Conservation (phyloP, 1,140 invertebrate species). For the Drosophila repleta region DNA sequence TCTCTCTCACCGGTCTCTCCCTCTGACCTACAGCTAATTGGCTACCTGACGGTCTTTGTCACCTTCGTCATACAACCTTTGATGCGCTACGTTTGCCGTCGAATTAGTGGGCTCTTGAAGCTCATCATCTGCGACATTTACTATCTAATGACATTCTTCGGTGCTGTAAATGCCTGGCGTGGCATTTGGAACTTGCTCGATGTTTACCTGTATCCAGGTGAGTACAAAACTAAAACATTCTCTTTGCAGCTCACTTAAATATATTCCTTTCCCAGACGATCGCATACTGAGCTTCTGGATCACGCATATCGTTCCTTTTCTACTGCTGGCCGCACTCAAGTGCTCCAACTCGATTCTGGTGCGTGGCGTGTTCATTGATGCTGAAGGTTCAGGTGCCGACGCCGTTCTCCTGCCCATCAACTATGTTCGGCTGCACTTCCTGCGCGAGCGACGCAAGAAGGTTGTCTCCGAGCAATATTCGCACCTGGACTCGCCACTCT, state of each 20-base stretch:
- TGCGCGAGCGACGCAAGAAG: conserved; percentile 87
- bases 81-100: conserved; percentile 88
- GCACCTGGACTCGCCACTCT: conserved; percentile 45
- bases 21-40: conserved; percentile 86
- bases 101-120: conserved; percentile 87
- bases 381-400: conserved; percentile 90
- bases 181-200: conserved; percentile 93
- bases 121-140: conserved; percentile 90
- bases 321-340: conserved; percentile 91
- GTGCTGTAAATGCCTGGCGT: conserved; percentile 94
- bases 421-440: conserved; percentile 91
- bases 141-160: conserved; percentile 90
- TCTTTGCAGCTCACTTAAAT: neutral
- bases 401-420: conserved; percentile 92
- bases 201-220: conserved; percentile 91
- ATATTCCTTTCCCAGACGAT: conserved; percentile 84
- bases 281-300: conserved; percentile 91
- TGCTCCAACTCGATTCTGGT: conserved; percentile 93
- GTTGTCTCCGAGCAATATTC: neutral
- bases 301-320: conserved; percentile 89
- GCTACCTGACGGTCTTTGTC: conserved; percentile 89
- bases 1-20: no score
- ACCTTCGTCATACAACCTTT: conserved; percentile 90
- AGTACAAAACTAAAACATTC: neutral
- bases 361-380: conserved; percentile 93